Evolutionary conservation across 2,888 invertebrate species (phyloP), one percentile per base, ranked within the genome.

Genomic region (Capitulum mitella): DNA sequence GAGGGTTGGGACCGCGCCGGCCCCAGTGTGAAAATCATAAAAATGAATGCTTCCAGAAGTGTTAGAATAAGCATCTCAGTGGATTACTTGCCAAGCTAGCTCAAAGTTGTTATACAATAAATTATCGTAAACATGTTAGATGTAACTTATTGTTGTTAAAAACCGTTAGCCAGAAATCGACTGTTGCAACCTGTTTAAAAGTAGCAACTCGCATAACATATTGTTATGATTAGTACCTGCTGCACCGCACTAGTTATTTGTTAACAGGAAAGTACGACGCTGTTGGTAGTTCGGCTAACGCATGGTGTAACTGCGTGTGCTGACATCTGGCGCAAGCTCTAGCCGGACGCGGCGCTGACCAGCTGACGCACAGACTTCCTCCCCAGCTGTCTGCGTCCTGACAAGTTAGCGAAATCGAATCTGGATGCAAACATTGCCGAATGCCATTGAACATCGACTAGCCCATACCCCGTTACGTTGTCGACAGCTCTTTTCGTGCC

Each of bases 91-190:
- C 70, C 70, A 70, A 70, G 70, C 70, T 70, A 70, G 70, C 70
- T 70, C 70, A 70, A 70, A 70, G 70, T 70, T 70, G 70, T 70
- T 70, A 70, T 70, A 70, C 70, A 70, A 70, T 70, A 70, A 70
- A 70, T 40, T 70, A 70, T 70, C 37, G 70, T 70, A 70, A 40
- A 29, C 40, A 70, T 70, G 70, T 70, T 70, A 70, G 70, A 22
- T 70, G 70, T 70, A 40, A 70, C 26, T 70, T 26, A 40, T 70
- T 70, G 70, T 70, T 70, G 70, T 70, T 70, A 70, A 70, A 37
- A 12, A 58, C 5, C 40, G 70, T 70, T 70, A 70, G 70, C 26
- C 40, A 70, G 70, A 29, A n/a, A 29, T 22, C 12, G 40, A 64
- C 12, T 64, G 37, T 70, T 29, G 26, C 29, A 40, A 70, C 29